Base-by-base conservation (phyloP, 2,888 invertebrate genomes). In the Julus scanicus region DNA sequence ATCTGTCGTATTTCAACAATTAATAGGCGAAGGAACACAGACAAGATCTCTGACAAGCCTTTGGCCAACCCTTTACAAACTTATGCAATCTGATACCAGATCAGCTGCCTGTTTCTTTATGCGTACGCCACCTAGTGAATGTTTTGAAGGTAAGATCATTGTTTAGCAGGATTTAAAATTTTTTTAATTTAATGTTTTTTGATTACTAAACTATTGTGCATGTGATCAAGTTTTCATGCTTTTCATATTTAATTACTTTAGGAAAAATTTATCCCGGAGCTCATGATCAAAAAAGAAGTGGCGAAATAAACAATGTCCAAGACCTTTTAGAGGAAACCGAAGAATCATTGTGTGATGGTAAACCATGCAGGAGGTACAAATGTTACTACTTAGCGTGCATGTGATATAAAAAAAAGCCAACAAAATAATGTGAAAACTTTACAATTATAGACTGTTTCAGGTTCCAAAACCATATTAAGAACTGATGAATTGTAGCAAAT, bases 81-180 rank as follows among this genome's bases (percentile, higher is more conserved):
- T 49, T n/a, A 39, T 86, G 39, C 86, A 86, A 57, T 13, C 20
- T 11, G 53, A 86, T 15, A 44, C 86, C 6, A 53, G 53, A 86
- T 3, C 53, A 29, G 86, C 86, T 8, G 86, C 86, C 39, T 86
- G 86, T 86, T 53, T 86, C 3, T 39, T 86, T 17, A 53, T 86
- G 86, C 44, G 53, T 6, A 29, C 39, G 2, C 86, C 53, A 20
- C 57, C 86, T 17, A 49, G 53, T 11, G 86, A 53, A 11, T 86
- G 86, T 29, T 86, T 49, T 29, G 39, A 86, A 86, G 86, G 86
- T 86, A 20, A 11, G 6, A 9, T n/a, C 1, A 71, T 11, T 71
- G 71, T 29, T 11, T 29, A 29, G 6, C 5, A 9, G 20, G 4
- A 20, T 63, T 20, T 20, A 1, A 85, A 85, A 44, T 37, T 13